Conservation (phyloP, 2,888 invertebrate genomes). For the Leptothorax acervorum region DNA sequence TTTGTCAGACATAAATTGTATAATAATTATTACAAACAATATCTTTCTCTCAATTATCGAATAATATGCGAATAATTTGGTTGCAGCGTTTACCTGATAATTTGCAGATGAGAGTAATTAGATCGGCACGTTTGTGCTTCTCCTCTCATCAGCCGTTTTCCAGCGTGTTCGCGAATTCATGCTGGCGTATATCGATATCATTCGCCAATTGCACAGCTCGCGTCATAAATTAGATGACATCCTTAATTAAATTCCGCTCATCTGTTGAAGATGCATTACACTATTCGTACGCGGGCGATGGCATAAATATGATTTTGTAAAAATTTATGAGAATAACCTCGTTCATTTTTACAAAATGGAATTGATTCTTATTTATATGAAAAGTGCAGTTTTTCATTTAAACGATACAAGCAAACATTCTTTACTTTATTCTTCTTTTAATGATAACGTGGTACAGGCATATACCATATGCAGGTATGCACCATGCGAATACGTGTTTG, state of each 20-base stretch:
- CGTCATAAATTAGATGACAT: constrained; percentile 62
- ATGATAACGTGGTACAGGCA: not conserved
- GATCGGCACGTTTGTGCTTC: constrained; percentile 36
- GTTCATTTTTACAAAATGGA: not conserved
- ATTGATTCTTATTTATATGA: constrained; percentile 16
- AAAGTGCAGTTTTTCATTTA: not conserved
- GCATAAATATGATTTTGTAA: constrained; percentile 7
- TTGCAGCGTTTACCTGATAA: constrained; percentile 34
- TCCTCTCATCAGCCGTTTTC: constrained; percentile 34
- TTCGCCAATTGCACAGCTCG: constrained; percentile 39
- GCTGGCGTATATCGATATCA: constrained; percentile 29
- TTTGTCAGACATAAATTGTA: constrained; percentile 23
- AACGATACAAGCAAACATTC: not conserved
- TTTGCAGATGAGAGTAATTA: constrained; percentile 57
- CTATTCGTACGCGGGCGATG: not conserved
- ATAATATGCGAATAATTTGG: constrained; percentile 45
- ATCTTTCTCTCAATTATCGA: constrained; percentile 51
- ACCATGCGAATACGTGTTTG: not conserved
- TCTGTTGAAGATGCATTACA: constrained; percentile 15
- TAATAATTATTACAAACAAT: constrained; percentile 43
- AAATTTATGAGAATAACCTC: constrained; percentile 31
- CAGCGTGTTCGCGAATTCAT: constrained; percentile 15
- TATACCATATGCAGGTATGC: not conserved
- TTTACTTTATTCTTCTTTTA: not conserved
- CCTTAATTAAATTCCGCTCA: constrained; percentile 69